Evolutionary conservation across 2,113 vertebrate species (phyloP).

Genomic region (Sinocyclocheilus rhinocerous): DNA sequence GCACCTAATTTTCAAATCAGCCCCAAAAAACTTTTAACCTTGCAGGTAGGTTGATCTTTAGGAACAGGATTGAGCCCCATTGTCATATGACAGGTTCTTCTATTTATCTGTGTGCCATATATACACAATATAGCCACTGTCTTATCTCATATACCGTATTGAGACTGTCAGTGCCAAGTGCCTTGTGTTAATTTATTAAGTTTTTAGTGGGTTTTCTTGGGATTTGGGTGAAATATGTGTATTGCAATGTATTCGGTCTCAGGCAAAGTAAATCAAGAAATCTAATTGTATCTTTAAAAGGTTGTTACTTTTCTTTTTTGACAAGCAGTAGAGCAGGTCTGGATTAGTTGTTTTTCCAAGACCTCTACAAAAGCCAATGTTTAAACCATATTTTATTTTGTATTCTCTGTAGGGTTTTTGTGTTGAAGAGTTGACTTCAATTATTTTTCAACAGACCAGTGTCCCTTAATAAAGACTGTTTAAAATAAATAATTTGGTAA

Average conservation of each 20-base stretch:
- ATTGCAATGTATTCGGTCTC: not conserved
- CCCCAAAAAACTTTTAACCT: not conserved
- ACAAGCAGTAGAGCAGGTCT: not conserved
- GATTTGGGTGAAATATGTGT: not conserved
- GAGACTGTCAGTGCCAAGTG: conserved; percentile 9
- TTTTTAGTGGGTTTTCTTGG: conserved; percentile 19
- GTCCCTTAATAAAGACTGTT: conserved; percentile 5
- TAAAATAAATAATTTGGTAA: not conserved
- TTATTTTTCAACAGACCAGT: conserved; percentile 1
- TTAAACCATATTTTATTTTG: not conserved
- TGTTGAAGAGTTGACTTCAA: not conserved
- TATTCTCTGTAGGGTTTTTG: not conserved
- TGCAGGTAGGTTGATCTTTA: not conserved
- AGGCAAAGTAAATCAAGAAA: not conserved
- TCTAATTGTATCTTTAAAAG: not conserved
- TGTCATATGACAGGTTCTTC: not conserved
- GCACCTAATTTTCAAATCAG: not conserved
- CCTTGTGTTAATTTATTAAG: conserved; percentile 42
- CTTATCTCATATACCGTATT: not conserved
- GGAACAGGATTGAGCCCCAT: not conserved
- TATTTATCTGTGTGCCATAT: not conserved
- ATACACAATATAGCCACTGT: not conserved
- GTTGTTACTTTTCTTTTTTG: not conserved
- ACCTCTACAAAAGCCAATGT: not conserved
- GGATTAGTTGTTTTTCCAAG: not conserved